Percentiles rank a stretch among this genome's conserved stretches.
These are phyloP conservation scores for Hiodon alosoides DNA, from an alignment of 2,113 vertebrate species.

Conservation along the genomic window DNA sequence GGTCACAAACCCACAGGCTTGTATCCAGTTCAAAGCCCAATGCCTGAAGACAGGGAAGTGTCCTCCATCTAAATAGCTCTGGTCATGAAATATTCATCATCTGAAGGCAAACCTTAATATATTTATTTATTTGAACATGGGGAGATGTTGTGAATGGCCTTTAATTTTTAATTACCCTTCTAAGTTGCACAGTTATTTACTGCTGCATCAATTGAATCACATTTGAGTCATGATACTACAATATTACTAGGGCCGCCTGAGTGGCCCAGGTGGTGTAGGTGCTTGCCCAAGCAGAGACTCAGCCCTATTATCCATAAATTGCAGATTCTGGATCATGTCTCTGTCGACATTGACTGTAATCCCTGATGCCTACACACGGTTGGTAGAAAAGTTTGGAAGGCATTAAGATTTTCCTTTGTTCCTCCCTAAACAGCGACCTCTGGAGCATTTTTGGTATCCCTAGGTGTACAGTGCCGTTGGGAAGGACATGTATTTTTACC, in stretches of 20 bases:
- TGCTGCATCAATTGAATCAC: slow-evolving; percentile 1
- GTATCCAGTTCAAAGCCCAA: slow-evolving; percentile 11
- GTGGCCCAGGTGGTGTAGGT: neutral
- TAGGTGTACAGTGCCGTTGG: too few species aligned
- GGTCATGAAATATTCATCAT: slow-evolving; percentile 16
- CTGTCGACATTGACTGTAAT: too few species aligned
- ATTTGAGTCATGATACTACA: neutral
- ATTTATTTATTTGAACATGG: slow-evolving; percentile 14
- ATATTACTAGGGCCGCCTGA: too few species aligned
- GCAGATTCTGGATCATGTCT: too few species aligned
- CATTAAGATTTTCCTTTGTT: too few species aligned
- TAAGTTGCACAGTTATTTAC: slow-evolving; percentile 1
- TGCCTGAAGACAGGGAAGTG: slow-evolving; percentile 2
- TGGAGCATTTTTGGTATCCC: too few species aligned
- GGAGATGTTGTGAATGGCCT: slow-evolving; percentile 4
- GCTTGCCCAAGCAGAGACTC: neutral
- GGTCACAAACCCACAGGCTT: slow-evolving; percentile 14
- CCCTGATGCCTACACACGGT: too few species aligned
- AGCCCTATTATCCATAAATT: too few species aligned
- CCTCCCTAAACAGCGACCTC: too few species aligned
- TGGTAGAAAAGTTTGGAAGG: too few species aligned
- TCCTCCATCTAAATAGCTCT: slow-evolving; percentile 5
- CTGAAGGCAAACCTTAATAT: slow-evolving; percentile 12
- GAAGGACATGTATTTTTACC: too few species aligned
- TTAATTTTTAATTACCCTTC: slow-evolving; percentile 17